A percentile compares a stretch with the other conserved stretches of the same genome.
These are phyloP conservation scores for Iguana delicatissima DNA, from an alignment of 2,797 vertebrate genomes.

Conservation along the genomic window DNA sequence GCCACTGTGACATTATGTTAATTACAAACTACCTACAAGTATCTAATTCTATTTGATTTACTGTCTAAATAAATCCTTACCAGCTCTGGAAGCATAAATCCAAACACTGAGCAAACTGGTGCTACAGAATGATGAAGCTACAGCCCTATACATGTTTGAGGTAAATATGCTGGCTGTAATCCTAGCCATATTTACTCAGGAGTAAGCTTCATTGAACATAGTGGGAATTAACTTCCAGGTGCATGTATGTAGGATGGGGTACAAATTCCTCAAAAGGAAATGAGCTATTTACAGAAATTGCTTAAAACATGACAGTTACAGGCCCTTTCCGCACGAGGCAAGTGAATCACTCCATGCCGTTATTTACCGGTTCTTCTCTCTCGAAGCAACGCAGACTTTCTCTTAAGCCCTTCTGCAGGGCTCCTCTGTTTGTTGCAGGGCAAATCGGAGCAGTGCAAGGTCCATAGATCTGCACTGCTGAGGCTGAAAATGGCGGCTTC, in stretches of 20 bases:
- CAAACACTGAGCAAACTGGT: not conserved
- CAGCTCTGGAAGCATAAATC: not conserved
- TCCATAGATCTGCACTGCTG: too few relatives aligned
- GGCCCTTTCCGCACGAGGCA: too few relatives aligned
- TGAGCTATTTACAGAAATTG: not conserved
- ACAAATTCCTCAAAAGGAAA: not conserved
- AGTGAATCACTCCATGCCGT: too few relatives aligned
- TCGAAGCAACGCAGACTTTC: too few relatives aligned
- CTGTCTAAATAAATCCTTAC: slow-evolving; percentile 10
- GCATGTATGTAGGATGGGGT: not conserved
- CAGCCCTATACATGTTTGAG: not conserved
- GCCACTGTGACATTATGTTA: slow-evolving; percentile 21
- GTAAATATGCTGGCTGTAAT: slow-evolving; percentile 2
- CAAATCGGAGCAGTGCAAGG: too few relatives aligned
- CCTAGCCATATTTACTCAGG: not conserved
- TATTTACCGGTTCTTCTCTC: too few relatives aligned
- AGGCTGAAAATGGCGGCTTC: too few relatives aligned
- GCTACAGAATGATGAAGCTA: not conserved
- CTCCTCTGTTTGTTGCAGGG: too few relatives aligned
- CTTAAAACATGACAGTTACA: not conserved
- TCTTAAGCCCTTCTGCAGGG: too few relatives aligned
- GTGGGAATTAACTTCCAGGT: too few relatives aligned
- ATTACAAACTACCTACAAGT: not conserved
- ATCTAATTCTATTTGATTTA: slow-evolving; percentile 22
- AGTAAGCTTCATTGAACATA: not conserved